A percentile compares a stretch with the other conserved stretches of the same genome.
Evolutionary conservation across 2,797 vertebrate genomes (phyloP).

Genomic region (Linurgus olivaceus): DNA sequence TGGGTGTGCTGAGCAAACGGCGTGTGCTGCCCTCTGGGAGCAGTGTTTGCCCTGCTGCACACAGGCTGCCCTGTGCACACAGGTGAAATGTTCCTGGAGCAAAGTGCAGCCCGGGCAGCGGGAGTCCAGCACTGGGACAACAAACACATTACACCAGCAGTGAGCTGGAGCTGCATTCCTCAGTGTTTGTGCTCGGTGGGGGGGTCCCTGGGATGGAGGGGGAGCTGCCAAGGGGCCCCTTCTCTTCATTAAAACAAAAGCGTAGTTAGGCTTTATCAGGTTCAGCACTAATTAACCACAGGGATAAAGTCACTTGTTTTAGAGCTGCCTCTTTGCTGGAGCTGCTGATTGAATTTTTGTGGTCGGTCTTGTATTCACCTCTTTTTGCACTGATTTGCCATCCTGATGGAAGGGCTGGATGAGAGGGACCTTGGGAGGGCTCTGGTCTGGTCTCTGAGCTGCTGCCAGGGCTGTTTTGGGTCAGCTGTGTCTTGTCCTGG

Average conservation of each 20-base stretch:
- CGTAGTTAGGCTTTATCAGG: not conserved
- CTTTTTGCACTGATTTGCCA: not conserved
- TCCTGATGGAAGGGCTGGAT: not conserved
- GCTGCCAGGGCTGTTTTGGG: not conserved
- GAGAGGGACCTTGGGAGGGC: accelerated
- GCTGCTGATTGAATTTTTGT: not conserved
- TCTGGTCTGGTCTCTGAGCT: not conserved
- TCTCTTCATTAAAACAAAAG: not conserved
- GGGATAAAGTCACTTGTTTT: not conserved
- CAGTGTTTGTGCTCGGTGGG: not conserved
- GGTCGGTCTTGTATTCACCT: not conserved
- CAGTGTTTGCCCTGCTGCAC: constrained; percentile 23
- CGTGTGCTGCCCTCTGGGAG: not conserved
- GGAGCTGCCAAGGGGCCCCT: not conserved
- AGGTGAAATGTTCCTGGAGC: constrained; percentile 51
- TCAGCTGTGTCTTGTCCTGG: not conserved
- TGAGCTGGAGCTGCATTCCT: constrained; percentile 51
- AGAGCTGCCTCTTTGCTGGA: not conserved
- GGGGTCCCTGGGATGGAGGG: not conserved
- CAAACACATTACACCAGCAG: constrained; percentile 35
- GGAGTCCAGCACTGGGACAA: not conserved
- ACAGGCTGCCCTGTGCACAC: not conserved
- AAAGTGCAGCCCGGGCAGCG: constrained; percentile 42
- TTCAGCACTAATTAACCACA: not conserved
- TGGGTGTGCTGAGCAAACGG: not conserved